Evolutionary conservation across 2,113 vertebrate genomes (phyloP), one percentile per base, ranked within the genome.

Genomic region (Thymallus thymallus): DNA sequence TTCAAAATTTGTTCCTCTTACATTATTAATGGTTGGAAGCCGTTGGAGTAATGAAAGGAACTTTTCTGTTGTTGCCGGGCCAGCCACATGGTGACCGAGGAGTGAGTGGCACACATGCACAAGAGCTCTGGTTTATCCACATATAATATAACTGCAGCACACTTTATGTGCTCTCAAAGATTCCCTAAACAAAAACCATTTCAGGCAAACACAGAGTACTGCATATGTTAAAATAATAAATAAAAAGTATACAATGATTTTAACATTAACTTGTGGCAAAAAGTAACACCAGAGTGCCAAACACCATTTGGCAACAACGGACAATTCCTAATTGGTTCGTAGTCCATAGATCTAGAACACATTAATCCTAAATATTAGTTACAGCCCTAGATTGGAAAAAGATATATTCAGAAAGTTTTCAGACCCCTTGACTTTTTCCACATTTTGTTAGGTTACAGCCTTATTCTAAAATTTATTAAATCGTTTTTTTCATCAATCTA

Each of bases 1-100:
- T 95, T 95, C 93, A 86, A 93, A 94, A 95, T 96, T 91, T 93
- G 92, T 93, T 94, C 92, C 88, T 93, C 86, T 83, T 96, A 87
- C 92, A 95, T 95, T 92, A 94, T 95, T 93, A 87, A 94, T 88
- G 69, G 14, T 55, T 79, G 48, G 79, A 87, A 87, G 83, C 89
- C 87, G 88, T 78, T 74, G 84, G 85, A 76, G 86, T 88, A 65
- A 64, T 56, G 68, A 56, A 62, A 71, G 75, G 60, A 45, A 65
- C 26, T 35, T 76, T 74, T 16, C 20, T 74, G n/a, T 26, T 45
- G 45, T 55, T 16, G 46, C 22, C 13, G 6, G 7, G 69, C 48
- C 26, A 32, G 69, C 16, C 48, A 16, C 51, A 35, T 10, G 4
- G 68, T 16, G 55, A 58, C 4, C 22, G 22, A 29, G 62, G 62